Evolutionary conservation across 2,797 vertebrate genomes (phyloP).

Genomic region (Oryzias sinensis): DNA sequence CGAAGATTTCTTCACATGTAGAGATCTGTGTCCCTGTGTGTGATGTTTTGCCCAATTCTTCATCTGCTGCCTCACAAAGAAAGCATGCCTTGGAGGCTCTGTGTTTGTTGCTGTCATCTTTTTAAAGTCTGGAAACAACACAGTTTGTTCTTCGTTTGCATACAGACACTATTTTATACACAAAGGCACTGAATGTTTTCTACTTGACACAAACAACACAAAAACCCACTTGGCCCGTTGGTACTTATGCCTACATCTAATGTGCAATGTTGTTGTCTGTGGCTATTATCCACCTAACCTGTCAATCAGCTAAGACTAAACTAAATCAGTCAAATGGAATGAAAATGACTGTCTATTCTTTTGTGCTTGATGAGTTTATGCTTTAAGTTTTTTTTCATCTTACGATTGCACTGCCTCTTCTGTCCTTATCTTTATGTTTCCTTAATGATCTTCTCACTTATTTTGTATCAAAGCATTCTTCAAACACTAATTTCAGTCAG

Average conservation of each 20-base stretch:
- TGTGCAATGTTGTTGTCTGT: too few relatives aligned
- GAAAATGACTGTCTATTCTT: too few relatives aligned
- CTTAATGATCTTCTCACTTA: too few relatives aligned
- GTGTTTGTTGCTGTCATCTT: constrained; percentile 43
- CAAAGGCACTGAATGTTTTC: constrained; percentile 7
- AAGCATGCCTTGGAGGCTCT: constrained; percentile 56
- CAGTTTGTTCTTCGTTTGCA: constrained; percentile 29
- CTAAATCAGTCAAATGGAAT: too few relatives aligned
- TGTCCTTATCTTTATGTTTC: too few relatives aligned
- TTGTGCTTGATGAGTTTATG: too few relatives aligned
- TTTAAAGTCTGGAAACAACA: constrained; percentile 42
- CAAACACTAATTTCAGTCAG: too few relatives aligned
- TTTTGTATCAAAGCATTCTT: too few relatives aligned
- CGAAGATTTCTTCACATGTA: constrained; percentile 66
- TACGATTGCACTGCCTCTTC: too few relatives aligned
- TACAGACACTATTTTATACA: constrained; percentile 5
- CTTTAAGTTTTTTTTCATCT: too few relatives aligned
- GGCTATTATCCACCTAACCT: too few relatives aligned
- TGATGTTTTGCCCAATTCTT: constrained; percentile 63
- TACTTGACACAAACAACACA: constrained; percentile 8
- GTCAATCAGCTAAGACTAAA: too few relatives aligned
- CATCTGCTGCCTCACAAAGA: constrained; percentile 58
- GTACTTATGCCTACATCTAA: neutral
- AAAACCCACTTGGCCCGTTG: neutral
- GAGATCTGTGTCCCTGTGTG: constrained; percentile 52